Base-by-base conservation (phyloP, 2,888 invertebrate species). In the Galerucella calmariensis region DNA sequence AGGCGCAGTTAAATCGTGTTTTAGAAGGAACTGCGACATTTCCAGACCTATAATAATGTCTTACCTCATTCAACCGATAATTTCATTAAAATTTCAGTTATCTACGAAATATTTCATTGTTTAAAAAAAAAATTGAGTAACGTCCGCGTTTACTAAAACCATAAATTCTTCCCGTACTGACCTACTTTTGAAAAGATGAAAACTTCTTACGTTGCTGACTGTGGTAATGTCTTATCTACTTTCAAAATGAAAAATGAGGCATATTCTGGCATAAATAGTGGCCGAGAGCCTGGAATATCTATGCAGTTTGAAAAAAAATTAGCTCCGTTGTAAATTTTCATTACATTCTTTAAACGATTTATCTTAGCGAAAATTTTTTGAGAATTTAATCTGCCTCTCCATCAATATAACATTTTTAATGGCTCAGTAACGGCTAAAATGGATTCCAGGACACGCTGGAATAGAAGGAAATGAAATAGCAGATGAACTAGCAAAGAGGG, bases 301-400 rank as follows among this genome's bases (percentile, higher is more conserved):
- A 14, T 24, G 5, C 59, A 27, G 27, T 27, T 14, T 27, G n/a
- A 61, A 61, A 61, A 41, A 35, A 41, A n/a, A 3, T 56, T 56
- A 61, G 10, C 11, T 63, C 63, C 20, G n/a, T 65, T 46, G 20
- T 65, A 20, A 65, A 65, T 65, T 65, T 46, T 46, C 9, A 65
- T 46, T 65, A 46, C 20, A 16, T 2, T 44, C 46, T 2, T 10
- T n/a, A 46, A 12, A n/a, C 16, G 63, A 63, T 63, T 44, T 63
- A 44, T 63, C 44, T 41, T 44, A 44, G 16, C 10, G 44, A 16
- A 63, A 1, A 44, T 4, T 44, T 44, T 44, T 12, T 1, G 46
- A 46, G 44, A 11, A 65, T 65, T 65, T 65, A 65, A 65, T 46
- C 46, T 65, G 46, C 4, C 16, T 16, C 11, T 65, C 10, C 20